Conservation (phyloP, 2,113 vertebrate genomes). For the Emydocephalus ijimae region DNA sequence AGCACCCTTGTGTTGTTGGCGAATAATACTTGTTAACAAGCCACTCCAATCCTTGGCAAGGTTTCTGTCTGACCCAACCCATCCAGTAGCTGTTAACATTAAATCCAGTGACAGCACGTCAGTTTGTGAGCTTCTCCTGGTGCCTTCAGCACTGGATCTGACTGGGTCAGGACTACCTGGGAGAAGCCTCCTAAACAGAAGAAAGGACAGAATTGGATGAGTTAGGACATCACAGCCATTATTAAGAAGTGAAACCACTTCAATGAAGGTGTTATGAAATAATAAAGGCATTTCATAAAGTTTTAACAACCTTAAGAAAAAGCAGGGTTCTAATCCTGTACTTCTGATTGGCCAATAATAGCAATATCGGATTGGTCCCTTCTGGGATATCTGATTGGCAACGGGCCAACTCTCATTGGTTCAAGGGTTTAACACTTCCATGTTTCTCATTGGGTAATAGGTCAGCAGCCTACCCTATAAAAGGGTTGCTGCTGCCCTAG, state of each 20-base stretch:
- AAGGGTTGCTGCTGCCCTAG: too few relatives aligned
- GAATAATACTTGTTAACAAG: neutral
- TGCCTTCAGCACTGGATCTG: neutral
- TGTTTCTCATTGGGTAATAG: too few relatives aligned
- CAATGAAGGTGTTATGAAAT: too few relatives aligned
- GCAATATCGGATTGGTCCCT: too few relatives aligned
- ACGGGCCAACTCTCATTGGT: too few relatives aligned
- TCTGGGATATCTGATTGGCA: too few relatives aligned
- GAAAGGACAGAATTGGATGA: neutral
- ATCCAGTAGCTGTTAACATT: neutral
- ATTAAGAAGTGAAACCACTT: neutral
- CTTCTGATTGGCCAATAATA: too few relatives aligned
- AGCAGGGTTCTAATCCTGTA: too few relatives aligned
- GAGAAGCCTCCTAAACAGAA: neutral
- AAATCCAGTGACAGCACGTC: slow-evolving; percentile 35
- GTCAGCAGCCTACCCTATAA: too few relatives aligned
- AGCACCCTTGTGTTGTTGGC: neutral
- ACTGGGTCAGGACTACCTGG: neutral
- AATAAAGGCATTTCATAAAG: too few relatives aligned
- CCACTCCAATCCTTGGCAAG: neutral
- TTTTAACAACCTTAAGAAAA: too few relatives aligned
- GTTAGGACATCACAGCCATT: neutral
- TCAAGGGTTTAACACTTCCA: too few relatives aligned
- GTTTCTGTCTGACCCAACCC: neutral
- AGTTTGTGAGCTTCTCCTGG: neutral